Evolutionary conservation across 2,888 invertebrate species (phyloP).

Genomic region (Clivina fossor): DNA sequence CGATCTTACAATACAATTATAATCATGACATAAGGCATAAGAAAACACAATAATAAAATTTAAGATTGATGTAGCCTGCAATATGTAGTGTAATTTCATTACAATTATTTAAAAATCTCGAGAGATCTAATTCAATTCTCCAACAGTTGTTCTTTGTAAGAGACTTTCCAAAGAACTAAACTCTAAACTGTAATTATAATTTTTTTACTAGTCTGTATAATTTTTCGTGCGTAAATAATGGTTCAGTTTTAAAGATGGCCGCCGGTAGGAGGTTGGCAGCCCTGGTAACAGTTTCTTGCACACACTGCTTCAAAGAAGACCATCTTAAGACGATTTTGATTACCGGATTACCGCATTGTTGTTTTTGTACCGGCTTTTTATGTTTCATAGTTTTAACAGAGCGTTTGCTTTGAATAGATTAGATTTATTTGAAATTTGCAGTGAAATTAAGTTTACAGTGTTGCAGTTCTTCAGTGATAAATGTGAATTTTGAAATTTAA

Average conservation of each 20-base stretch:
- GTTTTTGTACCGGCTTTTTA: too few species aligned
- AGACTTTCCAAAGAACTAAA: constrained; percentile 25
- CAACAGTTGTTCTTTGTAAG: constrained; percentile 10
- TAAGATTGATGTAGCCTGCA: too few species aligned
- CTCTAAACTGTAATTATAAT: constrained; percentile 33
- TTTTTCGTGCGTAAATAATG: constrained; percentile 42
- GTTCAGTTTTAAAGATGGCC: constrained; percentile 31
- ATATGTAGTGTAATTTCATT: too few species aligned
- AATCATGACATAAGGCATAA: too few species aligned
- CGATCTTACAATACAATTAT: too few species aligned
- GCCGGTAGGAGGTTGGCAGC: constrained; percentile 3
- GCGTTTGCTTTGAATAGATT: too few species aligned
- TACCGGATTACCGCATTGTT: too few species aligned
- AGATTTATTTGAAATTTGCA: too few species aligned
- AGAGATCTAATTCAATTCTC: neutral
- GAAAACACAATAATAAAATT: too few species aligned
- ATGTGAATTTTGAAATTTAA: neutral
- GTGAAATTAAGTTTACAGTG: too few species aligned
- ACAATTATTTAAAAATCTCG: neutral
- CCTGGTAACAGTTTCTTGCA: constrained; percentile 21
- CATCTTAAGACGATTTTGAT: neutral
- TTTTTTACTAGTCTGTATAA: constrained; percentile 35
- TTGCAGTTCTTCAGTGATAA: too few species aligned
- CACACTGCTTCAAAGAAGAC: constrained; percentile 7
- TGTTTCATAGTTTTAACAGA: too few species aligned